Evolutionary conservation across 1,140 invertebrate species (phyloP), one percentile per base, ranked within the genome.

Genomic region (Lasioglossum albipes): DNA sequence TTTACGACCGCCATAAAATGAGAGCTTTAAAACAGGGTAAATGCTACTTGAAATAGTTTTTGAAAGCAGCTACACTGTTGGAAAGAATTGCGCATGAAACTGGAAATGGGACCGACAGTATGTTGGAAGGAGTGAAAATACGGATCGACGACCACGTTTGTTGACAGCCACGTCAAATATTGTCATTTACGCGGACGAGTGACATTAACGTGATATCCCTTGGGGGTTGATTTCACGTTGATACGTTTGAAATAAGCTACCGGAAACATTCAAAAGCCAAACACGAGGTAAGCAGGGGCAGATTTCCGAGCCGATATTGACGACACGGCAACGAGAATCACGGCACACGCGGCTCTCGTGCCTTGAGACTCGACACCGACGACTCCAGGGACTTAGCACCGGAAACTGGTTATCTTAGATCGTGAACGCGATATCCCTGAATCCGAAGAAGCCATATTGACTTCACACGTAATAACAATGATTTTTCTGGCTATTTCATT

Each of bases 321-420:
- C 62, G 42, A 75, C 18, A 57, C 9, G 9, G 67, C 22, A 49
- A 64, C 75, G 57, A 27, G 67, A 64, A 45, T 20, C 76, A 42
- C 49, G 49, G n/a, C 27, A 31, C 70, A 66, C 49, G 59, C 74
- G 49, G 71, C 77, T 74, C 49, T 18, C 66, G 70, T 36, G 77
- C 66, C 70, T 57, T 57, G 77, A 73, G 62, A 79, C 70, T 52
- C 36, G 77, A 66, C 62, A 66, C 77, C n/a, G 70, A 66, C 12
- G 18, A 74, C 77, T 54, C 49, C 7, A 5, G 70, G 41, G 77
- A 74, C 36, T 59, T 22, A 45, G 12, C 69, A 20, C n/a, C 52
- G 7, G 69, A 73, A 73, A 72, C 59, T 73, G 61, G 69, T 73
- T 79, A 79, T 73, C 68, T 45, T 18, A 20, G 45, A 54, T 27